Evolutionary conservation across 2,797 vertebrate genomes (phyloP).

Genomic region (Alca torda): DNA sequence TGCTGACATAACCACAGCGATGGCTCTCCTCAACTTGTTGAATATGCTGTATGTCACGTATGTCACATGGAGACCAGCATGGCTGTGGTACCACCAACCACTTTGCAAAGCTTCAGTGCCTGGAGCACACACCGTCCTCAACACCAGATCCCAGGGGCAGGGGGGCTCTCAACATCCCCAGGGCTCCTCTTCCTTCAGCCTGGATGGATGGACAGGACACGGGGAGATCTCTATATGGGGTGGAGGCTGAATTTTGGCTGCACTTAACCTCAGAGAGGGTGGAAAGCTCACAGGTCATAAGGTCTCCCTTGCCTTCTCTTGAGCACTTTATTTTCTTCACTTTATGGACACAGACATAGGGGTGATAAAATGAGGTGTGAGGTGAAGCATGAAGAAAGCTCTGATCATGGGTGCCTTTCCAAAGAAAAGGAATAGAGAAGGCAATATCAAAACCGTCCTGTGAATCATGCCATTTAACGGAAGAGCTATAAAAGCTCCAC

Average conservation of each 20-base stretch:
- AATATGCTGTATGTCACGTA: not conserved
- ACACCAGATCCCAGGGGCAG: too few relatives aligned
- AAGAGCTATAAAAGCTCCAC: not conserved
- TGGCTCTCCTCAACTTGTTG: not conserved
- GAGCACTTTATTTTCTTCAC: not conserved
- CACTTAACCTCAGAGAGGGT: not conserved
- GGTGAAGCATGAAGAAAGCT: not conserved
- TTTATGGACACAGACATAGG: not conserved
- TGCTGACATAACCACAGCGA: not conserved
- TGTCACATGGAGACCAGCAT: too few relatives aligned
- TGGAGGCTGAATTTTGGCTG: not conserved
- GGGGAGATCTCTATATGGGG: fast-evolving
- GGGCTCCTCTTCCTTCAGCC: not conserved
- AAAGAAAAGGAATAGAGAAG: not conserved
- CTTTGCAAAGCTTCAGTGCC: not conserved
- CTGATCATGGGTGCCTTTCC: not conserved
- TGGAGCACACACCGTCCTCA: not conserved
- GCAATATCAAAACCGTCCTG: not conserved
- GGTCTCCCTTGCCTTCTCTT: not conserved
- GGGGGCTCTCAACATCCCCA: not conserved
- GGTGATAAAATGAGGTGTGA: not conserved
- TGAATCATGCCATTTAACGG: not conserved
- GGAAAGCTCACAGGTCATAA: not conserved
- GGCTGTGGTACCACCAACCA: not conserved
- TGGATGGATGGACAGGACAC: not conserved